A percentile compares a stretch with the other conserved stretches of the same genome.
Conservation (phyloP, 2,113 vertebrate species). For the Gnathonemus longibarbis region DNA sequence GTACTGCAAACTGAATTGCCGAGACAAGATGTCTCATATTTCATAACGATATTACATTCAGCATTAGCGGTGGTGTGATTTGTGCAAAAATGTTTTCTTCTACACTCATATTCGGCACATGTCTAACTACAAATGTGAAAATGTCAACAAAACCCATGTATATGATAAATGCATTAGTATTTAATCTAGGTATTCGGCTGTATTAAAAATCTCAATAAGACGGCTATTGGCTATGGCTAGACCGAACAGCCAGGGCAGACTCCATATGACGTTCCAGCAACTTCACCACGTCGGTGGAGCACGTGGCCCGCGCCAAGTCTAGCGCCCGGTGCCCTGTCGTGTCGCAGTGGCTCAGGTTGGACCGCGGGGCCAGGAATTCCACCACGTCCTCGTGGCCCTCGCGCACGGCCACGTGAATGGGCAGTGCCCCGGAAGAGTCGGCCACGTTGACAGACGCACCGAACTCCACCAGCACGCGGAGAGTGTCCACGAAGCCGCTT, state of each 20-base stretch:
- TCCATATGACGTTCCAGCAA: constrained; percentile 46
- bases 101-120: not conserved
- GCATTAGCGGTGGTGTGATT: not conserved
- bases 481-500: constrained; percentile 76
- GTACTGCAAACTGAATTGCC: not conserved
- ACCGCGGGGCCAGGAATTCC: constrained; percentile 65
- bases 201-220: not conserved
- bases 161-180: not conserved
- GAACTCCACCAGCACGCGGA: constrained; percentile 68
- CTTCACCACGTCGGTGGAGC: constrained; percentile 52
- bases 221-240: not conserved
- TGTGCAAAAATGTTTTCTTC: not conserved
- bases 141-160: not conserved
- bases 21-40: not conserved
- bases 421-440: constrained; percentile 64
- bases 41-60: constrained; percentile 7
- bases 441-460: constrained; percentile 70
- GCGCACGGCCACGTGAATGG: constrained; percentile 71
- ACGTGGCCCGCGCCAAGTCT: constrained; percentile 59
- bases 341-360: constrained; percentile 66
- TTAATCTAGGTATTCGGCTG: not conserved
- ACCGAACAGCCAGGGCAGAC: constrained; percentile 45
- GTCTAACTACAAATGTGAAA: not conserved
- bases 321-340: constrained; percentile 62
- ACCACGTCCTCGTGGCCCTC: constrained; percentile 70